Base-by-base conservation (phyloP, 92 coral and sea anemone genomes). In the Micromussa lordhowensis region DNA sequence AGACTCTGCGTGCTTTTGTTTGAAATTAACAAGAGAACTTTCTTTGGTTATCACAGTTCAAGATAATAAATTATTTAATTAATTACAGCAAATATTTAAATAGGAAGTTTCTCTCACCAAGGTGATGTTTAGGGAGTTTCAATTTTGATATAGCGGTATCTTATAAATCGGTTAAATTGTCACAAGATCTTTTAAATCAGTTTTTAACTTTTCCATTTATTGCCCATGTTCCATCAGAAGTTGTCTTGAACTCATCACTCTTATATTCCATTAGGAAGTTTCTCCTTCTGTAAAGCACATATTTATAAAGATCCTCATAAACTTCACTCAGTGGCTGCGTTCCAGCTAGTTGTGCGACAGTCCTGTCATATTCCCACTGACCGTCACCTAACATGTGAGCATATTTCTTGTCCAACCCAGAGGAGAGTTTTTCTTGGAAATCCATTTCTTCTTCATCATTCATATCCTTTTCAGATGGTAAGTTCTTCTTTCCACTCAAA, bases 401-500 rank as follows among this genome's bases (percentile, higher is more conserved):
- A 75, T 95, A 86, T 14, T 87, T 92, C 36, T 71, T 79, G 12
- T 85, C 83, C 71, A 89, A 21, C 15, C 99, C 98, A 12, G 80
- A 70, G n/a, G 66, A 55, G 80, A 89, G 80, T 81, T 87, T 93
- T 49, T 82, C 91, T 83, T 92, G 79, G 49, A 85, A 94, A 17
- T 96, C 98, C 4, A 32, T 77, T 35, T 91, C 95, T 87, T 92
- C 93, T 29, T 95, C 96, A 1, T 73, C 74, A 19, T 92, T 90
- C 99, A 96, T 96, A 71, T 92, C 94, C 24, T 80, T 88, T 38
- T 75, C 78, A 48, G 92, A 84, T 21, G 99, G 99, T 48, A 96
- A 87, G 2, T 68, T 11, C 29, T 58, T 82, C 71, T 80, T 92
- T 19, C 92, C 96, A 57, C 93, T 80, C 24, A 96, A 77, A 24